Conservation (phyloP, 92 coral and sea anemone species). For the Scolanthus callimorphus region DNA sequence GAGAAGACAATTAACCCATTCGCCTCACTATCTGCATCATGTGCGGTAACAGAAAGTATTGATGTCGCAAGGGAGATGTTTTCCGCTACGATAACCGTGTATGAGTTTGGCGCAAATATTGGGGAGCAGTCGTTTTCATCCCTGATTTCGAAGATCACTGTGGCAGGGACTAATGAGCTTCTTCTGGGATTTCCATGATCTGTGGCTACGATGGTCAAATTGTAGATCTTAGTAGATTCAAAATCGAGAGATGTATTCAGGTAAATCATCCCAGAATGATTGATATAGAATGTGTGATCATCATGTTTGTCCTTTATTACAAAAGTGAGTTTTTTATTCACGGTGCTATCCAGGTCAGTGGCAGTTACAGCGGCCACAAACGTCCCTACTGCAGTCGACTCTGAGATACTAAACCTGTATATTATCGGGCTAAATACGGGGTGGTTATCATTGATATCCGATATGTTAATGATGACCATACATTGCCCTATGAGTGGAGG, state of each 20-base stretch:
- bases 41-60: constrained; percentile 45
- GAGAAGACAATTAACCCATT: constrained; percentile 55
- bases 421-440: constrained; percentile 21
- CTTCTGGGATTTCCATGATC: constrained; percentile 35
- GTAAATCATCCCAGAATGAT: constrained; percentile 32
- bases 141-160: constrained; percentile 35
- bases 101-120: constrained; percentile 27
- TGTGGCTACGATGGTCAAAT: constrained; percentile 47
- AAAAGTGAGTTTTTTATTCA: constrained; percentile 16
- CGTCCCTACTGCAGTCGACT: constrained; percentile 13
- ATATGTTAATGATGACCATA: constrained; percentile 4
- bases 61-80: constrained; percentile 49
- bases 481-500: constrained; percentile 2
- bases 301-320: constrained; percentile 8
- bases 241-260: constrained; percentile 45
- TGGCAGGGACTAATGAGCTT: constrained; percentile 11
- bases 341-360: constrained; percentile 20
- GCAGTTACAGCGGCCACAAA: constrained; percentile 45
- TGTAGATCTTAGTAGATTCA: constrained; percentile 43
- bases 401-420: constrained; percentile 26
- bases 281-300: constrained; percentile 14
- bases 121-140: constrained; percentile 83
- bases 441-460: constrained; percentile 23
- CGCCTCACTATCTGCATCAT: constrained; percentile 53
- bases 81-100: constrained; percentile 43